Conservation (phyloP, 2,113 vertebrate species). For the Erpornis zantholeuca region DNA sequence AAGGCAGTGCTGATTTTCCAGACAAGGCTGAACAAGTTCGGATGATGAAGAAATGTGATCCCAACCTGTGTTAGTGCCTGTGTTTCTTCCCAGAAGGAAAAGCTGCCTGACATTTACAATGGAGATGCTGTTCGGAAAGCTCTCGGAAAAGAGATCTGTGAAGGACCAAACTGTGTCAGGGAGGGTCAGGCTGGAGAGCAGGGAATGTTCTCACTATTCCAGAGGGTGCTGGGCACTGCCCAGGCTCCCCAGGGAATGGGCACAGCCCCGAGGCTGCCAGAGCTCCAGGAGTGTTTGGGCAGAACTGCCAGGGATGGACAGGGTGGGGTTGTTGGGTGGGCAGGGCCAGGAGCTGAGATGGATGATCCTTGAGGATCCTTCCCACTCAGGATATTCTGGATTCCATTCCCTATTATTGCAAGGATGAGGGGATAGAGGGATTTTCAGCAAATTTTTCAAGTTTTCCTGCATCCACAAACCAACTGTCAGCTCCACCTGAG, state of each 20-base stretch:
- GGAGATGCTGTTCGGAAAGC: background rate
- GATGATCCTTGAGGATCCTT: background rate
- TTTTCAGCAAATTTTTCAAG: background rate
- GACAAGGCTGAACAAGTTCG: background rate
- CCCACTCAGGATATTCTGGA: background rate
- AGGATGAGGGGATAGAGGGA: background rate
- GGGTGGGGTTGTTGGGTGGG: background rate
- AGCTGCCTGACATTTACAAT: background rate
- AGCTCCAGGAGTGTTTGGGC: background rate
- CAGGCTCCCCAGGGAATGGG: background rate
- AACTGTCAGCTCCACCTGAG: accelerated
- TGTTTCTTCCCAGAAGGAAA: background rate
- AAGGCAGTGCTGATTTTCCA: background rate
- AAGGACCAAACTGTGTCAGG: background rate
- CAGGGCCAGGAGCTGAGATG: accelerated
- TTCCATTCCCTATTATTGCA: background rate
- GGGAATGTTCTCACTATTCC: background rate
- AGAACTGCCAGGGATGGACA: background rate
- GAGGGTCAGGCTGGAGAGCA: background rate
- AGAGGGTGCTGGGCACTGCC: background rate
- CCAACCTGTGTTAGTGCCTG: background rate
- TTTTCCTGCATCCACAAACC: background rate
- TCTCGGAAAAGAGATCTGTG: background rate
- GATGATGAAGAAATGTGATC: background rate
- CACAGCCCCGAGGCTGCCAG: background rate